Conservation (phyloP, 2,113 vertebrate species). For the Sander lucioperca region DNA sequence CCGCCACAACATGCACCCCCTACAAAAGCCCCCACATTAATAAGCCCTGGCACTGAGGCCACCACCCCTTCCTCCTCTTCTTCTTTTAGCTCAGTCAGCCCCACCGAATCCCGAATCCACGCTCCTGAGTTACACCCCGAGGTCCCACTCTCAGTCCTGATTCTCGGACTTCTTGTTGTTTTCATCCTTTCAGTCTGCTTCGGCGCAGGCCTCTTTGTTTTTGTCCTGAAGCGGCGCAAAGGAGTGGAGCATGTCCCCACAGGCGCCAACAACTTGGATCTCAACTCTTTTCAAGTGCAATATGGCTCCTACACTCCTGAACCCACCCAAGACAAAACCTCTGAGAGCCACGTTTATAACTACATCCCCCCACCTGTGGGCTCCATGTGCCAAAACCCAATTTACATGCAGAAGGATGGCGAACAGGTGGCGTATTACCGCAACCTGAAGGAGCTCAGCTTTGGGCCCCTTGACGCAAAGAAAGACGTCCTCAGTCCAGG, state of each 20-base stretch:
- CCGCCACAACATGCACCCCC: constrained; percentile 75
- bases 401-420: constrained; percentile 97
- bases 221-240: constrained; percentile 95
- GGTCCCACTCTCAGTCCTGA: constrained; percentile 96
- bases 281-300: constrained; percentile 95
- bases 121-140: constrained; percentile 90
- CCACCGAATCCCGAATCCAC: constrained; percentile 85
- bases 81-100: constrained; percentile 73
- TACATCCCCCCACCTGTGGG: constrained; percentile 94
- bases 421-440: constrained; percentile 94
- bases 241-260: constrained; percentile 88
- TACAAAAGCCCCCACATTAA: constrained; percentile 84
- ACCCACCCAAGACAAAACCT: constrained; percentile 87
- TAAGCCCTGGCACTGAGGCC: constrained; percentile 87
- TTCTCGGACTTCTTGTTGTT: constrained; percentile 95
- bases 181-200: constrained; percentile 98
- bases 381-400: constrained; percentile 99
- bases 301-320: constrained; percentile 94
- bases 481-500: constrained; percentile 87
- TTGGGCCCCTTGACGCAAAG: constrained; percentile 87
- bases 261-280: constrained; percentile 90
- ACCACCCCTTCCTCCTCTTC: constrained; percentile 54
- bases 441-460: constrained; percentile 94
- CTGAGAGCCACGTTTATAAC: constrained; percentile 94
- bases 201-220: constrained; percentile 96